Conservation (phyloP, 2,888 invertebrate genomes). For the Callyntrura guangdongensis region DNA sequence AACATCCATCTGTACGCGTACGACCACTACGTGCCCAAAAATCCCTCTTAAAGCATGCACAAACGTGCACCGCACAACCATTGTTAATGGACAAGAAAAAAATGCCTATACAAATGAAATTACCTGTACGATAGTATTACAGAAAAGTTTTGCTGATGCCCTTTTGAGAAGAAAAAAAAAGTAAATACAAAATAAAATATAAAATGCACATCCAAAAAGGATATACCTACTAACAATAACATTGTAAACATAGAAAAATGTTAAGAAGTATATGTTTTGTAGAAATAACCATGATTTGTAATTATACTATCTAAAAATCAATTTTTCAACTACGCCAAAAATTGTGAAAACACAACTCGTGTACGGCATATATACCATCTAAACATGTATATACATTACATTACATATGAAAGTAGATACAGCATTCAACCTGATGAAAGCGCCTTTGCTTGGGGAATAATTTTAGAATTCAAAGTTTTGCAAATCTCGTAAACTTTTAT, state of each 20-base stretch:
- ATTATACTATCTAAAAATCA: too few species aligned
- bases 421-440: too few species aligned
- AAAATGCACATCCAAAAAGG: not conserved
- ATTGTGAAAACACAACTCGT: too few species aligned
- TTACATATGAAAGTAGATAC: too few species aligned
- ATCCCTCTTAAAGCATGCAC: not conserved
- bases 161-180: not conserved
- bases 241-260: not conserved
- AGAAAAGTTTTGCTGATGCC: not conserved
- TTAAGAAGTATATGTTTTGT: too few species aligned
- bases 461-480: not conserved
- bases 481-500: slow-evolving; percentile 5
- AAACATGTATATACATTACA: too few species aligned
- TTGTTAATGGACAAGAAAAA: slow-evolving; percentile 37
- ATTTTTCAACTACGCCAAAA: too few species aligned
- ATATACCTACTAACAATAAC: not conserved
- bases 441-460: not conserved
- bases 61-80: not conserved
- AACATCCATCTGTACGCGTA: not conserved
- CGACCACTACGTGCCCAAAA: not conserved
- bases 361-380: too few species aligned
- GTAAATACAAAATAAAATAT: not conserved
- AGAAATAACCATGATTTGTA: too few species aligned
- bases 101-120: too few species aligned
- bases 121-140: not conserved